These are phyloP conservation scores for Acronicta psi DNA, from an alignment of 2,888 invertebrate genomes.

Conservation along the genomic window DNA sequence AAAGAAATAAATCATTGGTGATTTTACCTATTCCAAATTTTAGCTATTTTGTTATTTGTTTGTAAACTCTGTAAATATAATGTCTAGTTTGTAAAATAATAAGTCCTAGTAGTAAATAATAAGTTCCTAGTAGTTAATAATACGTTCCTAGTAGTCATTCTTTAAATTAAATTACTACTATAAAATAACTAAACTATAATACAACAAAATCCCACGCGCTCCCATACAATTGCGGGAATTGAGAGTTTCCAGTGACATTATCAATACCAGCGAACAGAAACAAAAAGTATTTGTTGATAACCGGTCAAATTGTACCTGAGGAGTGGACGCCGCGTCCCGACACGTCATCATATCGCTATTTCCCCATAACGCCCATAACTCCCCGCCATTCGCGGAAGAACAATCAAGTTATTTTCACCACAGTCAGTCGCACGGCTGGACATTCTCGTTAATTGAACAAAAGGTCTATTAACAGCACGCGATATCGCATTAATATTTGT, in stretches of 20 bases:
- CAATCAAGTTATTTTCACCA: slow-evolving; percentile 36
- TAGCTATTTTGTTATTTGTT: too few species aligned
- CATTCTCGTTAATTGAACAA: slow-evolving; percentile 26
- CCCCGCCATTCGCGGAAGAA: slow-evolving; percentile 45
- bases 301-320: slow-evolving; percentile 41
- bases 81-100: too few species aligned
- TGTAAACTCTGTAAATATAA: too few species aligned
- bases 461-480: slow-evolving; percentile 33
- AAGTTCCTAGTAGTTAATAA: too few species aligned
- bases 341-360: slow-evolving; percentile 52
- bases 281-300: slow-evolving; percentile 23
- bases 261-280: slow-evolving; percentile 32
- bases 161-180: background rate
- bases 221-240: slow-evolving; percentile 29
- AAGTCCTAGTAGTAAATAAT: too few species aligned
- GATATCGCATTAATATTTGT: slow-evolving; percentile 24
- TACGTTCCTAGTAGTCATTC: too few species aligned
- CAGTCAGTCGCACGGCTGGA: slow-evolving; percentile 26
- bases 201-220: slow-evolving; percentile 5
- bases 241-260: slow-evolving; percentile 22
- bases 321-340: slow-evolving; percentile 13
- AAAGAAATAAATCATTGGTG: too few species aligned
- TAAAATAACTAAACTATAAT: background rate
- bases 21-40: too few species aligned
- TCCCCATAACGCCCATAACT: slow-evolving; percentile 23